Evolutionary conservation across 2,888 invertebrate species (phyloP).

Genomic region (Monochamus alternatus): DNA sequence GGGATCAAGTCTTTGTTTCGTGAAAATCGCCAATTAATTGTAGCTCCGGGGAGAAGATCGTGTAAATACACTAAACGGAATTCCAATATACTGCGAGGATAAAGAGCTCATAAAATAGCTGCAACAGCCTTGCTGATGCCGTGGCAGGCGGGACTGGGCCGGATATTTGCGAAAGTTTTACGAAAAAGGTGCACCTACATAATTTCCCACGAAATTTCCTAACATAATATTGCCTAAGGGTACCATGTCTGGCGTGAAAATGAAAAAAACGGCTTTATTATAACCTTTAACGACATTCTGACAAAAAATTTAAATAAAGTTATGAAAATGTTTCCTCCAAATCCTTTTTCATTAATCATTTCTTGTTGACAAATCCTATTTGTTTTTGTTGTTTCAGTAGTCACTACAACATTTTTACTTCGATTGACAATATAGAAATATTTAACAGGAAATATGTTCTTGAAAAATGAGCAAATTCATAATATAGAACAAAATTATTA

Average conservation of each 20-base stretch:
- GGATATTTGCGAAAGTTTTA: conserved; percentile 34
- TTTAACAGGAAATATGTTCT: too few relatives aligned
- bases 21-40: conserved; percentile 67
- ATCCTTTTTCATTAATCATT: too few relatives aligned
- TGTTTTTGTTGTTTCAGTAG: too few relatives aligned
- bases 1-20: conserved; percentile 64
- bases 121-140: conserved; percentile 36
- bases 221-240: conserved; percentile 1
- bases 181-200: conserved; percentile 16
- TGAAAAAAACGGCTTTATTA: background rate
- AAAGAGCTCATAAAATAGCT: conserved; percentile 62
- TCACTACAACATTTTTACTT: too few relatives aligned
- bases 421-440: too few relatives aligned
- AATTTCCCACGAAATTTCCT: conserved; percentile 21
- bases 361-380: too few relatives aligned
- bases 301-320: too few relatives aligned
- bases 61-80: conserved; percentile 63
- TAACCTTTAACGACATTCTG: too few relatives aligned
- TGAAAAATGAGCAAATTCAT: too few relatives aligned
- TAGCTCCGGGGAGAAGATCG: conserved; percentile 60
- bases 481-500: too few relatives aligned
- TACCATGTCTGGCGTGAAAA: background rate
- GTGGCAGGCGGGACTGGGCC: conserved; percentile 15
- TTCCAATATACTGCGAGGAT: conserved; percentile 62
- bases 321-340: too few relatives aligned